Conservation (phyloP, 2,888 invertebrate genomes). For the Cosmia pyralina region DNA sequence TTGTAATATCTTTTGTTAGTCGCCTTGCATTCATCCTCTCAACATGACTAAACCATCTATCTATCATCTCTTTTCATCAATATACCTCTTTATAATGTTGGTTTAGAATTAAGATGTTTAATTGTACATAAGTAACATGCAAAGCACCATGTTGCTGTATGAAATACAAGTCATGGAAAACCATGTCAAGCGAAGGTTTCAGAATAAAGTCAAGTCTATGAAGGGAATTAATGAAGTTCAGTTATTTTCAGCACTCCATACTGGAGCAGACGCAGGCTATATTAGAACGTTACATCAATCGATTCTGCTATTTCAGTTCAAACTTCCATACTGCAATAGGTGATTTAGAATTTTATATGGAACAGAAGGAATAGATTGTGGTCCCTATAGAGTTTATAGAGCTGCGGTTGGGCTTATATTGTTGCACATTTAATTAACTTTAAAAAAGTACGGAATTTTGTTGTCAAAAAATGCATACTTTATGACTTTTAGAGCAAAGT, state of each 20-base stretch:
- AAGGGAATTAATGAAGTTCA: constrained; percentile 20
- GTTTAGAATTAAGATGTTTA: neutral
- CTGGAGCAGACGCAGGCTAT: constrained; percentile 24
- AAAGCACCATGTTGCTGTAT: neutral
- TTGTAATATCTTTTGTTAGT: too few species aligned
- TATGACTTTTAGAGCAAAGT: too few species aligned
- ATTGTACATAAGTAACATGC: neutral
- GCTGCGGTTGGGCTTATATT: too few species aligned
- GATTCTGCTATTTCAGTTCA: constrained; percentile 39
- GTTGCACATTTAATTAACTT: too few species aligned
- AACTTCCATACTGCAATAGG: neutral
- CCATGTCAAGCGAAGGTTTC: neutral
- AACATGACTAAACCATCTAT: too few species aligned
- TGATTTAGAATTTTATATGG: neutral
- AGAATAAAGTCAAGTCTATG: constrained; percentile 1
- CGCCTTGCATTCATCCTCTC: too few species aligned
- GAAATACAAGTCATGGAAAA: neutral
- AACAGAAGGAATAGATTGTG: neutral
- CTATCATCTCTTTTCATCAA: too few species aligned
- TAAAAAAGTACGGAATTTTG: too few species aligned
- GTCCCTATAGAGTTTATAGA: too few species aligned
- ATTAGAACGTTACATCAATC: constrained; percentile 23
- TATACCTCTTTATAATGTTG: neutral
- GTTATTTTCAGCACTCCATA: constrained; percentile 24
- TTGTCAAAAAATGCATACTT: too few species aligned